These are phyloP conservation scores for Dicroscelio sp. DNA, from an alignment of 2,888 invertebrate genomes.

Conservation along the genomic window DNA sequence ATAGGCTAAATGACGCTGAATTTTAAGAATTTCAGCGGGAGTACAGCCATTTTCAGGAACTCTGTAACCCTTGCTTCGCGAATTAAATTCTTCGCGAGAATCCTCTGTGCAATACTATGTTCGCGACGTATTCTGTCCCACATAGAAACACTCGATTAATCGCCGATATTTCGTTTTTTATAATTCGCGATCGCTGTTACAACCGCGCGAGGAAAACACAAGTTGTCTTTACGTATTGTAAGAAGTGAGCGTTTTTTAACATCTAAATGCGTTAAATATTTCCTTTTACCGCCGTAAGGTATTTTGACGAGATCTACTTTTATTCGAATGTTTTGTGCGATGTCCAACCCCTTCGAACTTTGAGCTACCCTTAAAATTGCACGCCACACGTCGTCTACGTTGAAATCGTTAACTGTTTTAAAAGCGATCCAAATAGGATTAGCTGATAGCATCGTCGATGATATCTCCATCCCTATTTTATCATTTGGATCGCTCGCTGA, in stretches of 20 bases:
- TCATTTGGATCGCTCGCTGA: not conserved
- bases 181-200: not conserved
- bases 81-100: not conserved
- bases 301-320: slow-evolving; percentile 18
- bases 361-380: not conserved
- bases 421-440: slow-evolving; percentile 8
- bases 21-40: not conserved
- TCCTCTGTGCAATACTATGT: not conserved
- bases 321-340: not conserved
- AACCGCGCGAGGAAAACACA: not conserved
- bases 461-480: slow-evolving; percentile 3
- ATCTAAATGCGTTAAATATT: not conserved
- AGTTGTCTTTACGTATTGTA: not conserved
- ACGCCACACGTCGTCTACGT: not conserved
- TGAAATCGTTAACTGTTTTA: not conserved
- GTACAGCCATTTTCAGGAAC: not conserved
- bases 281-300: not conserved
- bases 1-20: not conserved
- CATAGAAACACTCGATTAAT: not conserved
- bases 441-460: not conserved
- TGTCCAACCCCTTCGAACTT: not conserved
- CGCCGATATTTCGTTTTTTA: not conserved
- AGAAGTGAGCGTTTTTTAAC: not conserved
- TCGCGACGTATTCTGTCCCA: not conserved
- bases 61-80: not conserved